Percentiles rank a stretch among this genome's conserved stretches.
Conservation (phyloP, 2,888 invertebrate genomes). For the Aphodius granarius region DNA sequence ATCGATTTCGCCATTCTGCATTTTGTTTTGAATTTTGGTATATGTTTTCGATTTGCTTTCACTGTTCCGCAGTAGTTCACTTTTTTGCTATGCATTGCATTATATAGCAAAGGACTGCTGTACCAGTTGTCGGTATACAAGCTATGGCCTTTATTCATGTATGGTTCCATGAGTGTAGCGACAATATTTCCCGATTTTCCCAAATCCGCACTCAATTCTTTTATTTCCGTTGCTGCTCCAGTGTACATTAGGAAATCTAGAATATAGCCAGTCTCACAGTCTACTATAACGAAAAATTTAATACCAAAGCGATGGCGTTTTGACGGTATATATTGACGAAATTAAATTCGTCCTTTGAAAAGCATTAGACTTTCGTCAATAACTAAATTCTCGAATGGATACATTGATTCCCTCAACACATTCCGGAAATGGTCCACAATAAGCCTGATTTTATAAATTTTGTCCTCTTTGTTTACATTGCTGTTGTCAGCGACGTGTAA, state of each 20-base stretch:
- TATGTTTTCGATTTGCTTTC: constrained; percentile 12
- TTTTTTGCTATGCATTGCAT: constrained; percentile 7
- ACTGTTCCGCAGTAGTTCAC: constrained; percentile 15
- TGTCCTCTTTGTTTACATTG: constrained; percentile 3
- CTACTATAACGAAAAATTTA: constrained; percentile 14
- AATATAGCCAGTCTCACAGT: constrained; percentile 34
- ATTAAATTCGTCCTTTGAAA: constrained; percentile 12
- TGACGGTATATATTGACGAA: constrained; percentile 19
- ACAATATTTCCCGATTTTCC: constrained; percentile 13
- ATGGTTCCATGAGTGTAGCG: constrained; percentile 27
- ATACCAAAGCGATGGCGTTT: constrained; percentile 18
- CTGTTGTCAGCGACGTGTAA: constrained; percentile 17
- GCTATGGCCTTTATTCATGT: constrained; percentile 25
- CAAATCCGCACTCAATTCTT: not conserved
- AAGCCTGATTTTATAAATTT: constrained; percentile 16
- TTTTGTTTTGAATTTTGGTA: constrained; percentile 7
- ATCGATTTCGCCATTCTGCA: constrained; percentile 5
- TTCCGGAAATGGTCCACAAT: constrained; percentile 19
- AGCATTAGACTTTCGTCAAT: constrained; percentile 19
- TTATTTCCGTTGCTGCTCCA: constrained; percentile 2
- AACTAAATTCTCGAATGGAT: constrained; percentile 22
- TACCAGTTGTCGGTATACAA: constrained; percentile 16
- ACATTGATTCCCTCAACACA: constrained; percentile 11
- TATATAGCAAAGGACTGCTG: constrained; percentile 13
- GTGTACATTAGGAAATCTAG: constrained; percentile 23